These are phyloP conservation scores for Drosophila nr. fundita DNA, from an alignment of 2,888 invertebrate genomes.

Conservation along the genomic window DNA sequence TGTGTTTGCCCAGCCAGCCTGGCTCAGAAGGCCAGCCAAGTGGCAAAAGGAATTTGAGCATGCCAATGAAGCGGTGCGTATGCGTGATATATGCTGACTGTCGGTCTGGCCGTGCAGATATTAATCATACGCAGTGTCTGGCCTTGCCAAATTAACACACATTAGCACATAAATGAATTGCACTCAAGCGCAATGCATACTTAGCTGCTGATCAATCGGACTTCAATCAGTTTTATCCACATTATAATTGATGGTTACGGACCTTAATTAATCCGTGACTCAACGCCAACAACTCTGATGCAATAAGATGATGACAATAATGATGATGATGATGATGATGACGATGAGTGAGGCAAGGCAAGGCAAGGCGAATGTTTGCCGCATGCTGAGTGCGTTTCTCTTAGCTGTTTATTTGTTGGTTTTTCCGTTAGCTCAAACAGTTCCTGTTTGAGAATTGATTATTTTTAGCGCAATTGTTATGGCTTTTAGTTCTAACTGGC, in stretches of 20 bases:
- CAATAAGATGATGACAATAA: constrained; percentile 9
- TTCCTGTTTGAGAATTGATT: constrained; percentile 60
- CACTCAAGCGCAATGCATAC: constrained; percentile 15
- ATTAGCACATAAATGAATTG: constrained; percentile 54
- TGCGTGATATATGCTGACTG: constrained; percentile 37
- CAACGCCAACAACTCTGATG: constrained; percentile 31
- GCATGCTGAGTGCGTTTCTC: constrained; percentile 15
- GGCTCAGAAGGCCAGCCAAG: constrained; percentile 67
- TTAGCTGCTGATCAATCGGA: constrained; percentile 20
- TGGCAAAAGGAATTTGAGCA: constrained; percentile 67
- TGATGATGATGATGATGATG: constrained; percentile 21
- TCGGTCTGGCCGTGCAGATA: constrained; percentile 18
- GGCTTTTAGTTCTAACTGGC: background rate
- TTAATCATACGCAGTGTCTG: constrained; percentile 61
- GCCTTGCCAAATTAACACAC: constrained; percentile 62
- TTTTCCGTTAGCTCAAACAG: constrained; percentile 59
- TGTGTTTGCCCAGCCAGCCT: constrained; percentile 14
- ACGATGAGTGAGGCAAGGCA: constrained; percentile 11
- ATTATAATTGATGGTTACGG: constrained; percentile 56
- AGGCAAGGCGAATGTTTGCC: constrained; percentile 33
- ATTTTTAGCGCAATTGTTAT: constrained; percentile 45
- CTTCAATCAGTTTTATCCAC: constrained; percentile 36
- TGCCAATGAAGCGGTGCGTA: constrained; percentile 52
- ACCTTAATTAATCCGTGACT: constrained; percentile 59
- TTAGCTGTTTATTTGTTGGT: constrained; percentile 37